A percentile compares a stretch with the other conserved stretches of the same genome.
These are phyloP conservation scores for Pantherophis guttatus DNA, from an alignment of 2,113 vertebrate species.

Conservation along the genomic window DNA sequence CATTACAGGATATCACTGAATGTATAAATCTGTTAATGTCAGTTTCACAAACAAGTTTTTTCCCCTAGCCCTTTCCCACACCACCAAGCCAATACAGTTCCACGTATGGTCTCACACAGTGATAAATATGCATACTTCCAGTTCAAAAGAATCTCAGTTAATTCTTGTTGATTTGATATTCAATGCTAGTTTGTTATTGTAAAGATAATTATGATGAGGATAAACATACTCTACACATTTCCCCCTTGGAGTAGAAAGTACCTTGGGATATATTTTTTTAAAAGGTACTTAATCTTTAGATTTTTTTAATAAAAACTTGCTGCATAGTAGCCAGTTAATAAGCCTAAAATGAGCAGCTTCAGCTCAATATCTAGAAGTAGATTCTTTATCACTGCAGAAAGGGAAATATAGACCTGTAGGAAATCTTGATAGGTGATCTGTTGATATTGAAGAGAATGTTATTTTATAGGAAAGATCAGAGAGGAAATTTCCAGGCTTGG, in stretches of 20 bases:
- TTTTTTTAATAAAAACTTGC: not conserved
- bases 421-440: not conserved
- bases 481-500: not conserved
- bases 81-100: not conserved
- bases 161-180: not conserved
- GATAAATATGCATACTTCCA: not conserved
- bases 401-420: not conserved
- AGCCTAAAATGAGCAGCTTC: not conserved
- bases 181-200: not conserved
- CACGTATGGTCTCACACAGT: not conserved
- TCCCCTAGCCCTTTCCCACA: not conserved
- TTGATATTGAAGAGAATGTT: not conserved
- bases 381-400: not conserved
- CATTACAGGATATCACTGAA: not conserved
- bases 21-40: not conserved
- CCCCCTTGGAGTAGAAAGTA: not conserved
- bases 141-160: not conserved
- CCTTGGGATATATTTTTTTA: not conserved
- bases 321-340: not conserved
- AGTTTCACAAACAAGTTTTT: not conserved
- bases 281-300: not conserved
- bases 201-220: not conserved
- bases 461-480: not conserved
- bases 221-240: not conserved
- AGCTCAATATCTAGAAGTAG: not conserved